Percentiles rank a stretch among this genome's conserved stretches.
These are phyloP conservation scores for Atta texana DNA, from an alignment of 1,140 invertebrate species.

Conservation along the genomic window DNA sequence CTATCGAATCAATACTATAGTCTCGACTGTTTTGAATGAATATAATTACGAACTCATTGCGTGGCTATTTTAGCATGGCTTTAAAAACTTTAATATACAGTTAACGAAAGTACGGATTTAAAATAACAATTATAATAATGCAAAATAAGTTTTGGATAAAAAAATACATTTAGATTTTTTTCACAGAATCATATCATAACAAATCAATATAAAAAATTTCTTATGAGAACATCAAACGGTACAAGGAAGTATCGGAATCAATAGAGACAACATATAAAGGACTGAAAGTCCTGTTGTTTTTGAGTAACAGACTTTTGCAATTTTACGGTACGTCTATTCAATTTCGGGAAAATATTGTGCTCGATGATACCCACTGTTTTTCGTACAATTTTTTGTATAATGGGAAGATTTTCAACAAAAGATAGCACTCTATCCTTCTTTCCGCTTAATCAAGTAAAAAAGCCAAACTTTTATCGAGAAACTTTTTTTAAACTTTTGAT, in stretches of 20 bases:
- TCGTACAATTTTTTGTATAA: constrained; percentile 55
- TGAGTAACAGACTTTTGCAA: constrained; percentile 56
- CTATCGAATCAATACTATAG: constrained; percentile 81
- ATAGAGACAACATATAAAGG: neutral
- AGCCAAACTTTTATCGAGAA: constrained; percentile 29
- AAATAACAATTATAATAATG: neutral
- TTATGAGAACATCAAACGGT: constrained; percentile 19
- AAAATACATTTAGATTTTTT: neutral
- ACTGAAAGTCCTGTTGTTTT: constrained; percentile 49
- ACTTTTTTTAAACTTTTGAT: constrained; percentile 61
- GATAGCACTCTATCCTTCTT: neutral
- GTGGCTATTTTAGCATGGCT: neutral
- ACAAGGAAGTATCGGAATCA: constrained; percentile 5
- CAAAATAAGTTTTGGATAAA: neutral
- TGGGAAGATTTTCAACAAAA: neutral
- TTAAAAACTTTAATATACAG: neutral
- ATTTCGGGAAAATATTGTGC: constrained; percentile 57
- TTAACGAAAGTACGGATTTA: neutral
- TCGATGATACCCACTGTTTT: neutral
- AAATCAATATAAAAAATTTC: neutral
- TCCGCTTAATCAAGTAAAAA: constrained; percentile 28
- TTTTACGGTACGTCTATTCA: constrained; percentile 30
- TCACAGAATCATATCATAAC: neutral
- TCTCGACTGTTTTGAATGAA: neutral
- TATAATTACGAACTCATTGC: neutral